Conservation (phyloP, 2,797 vertebrate genomes). For the Spatula clypeata region DNA sequence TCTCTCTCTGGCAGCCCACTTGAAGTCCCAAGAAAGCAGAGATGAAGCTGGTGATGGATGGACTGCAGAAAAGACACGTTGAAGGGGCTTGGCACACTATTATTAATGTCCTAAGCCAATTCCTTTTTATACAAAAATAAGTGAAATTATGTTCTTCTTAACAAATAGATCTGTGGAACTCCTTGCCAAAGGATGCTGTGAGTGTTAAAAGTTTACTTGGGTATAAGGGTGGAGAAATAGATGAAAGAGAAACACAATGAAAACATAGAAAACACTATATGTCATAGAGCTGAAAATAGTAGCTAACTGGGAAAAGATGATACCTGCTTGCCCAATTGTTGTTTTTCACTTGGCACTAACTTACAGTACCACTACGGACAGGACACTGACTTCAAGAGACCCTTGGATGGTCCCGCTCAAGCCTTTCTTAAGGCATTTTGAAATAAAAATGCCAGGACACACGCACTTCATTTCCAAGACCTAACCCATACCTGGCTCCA, state of each 20-base stretch:
- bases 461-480: background rate
- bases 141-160: background rate
- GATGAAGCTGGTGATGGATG: background rate
- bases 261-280: background rate
- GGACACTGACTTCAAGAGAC: fast-evolving
- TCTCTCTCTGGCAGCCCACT: fast-evolving
- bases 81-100: background rate
- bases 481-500: background rate
- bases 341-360: background rate
- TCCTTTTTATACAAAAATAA: background rate
- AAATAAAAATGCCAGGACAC: background rate
- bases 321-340: background rate
- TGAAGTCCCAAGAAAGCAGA: background rate
- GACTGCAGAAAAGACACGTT: background rate
- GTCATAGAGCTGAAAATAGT: background rate
- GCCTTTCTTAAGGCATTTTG: background rate
- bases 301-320: background rate
- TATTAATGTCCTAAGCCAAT: background rate
- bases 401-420: background rate
- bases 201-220: background rate
- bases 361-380: background rate
- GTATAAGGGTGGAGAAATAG: background rate
- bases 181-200: background rate
- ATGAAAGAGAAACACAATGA: background rate
- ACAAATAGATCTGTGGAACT: background rate